These are phyloP conservation scores for Petrolisthes manimaculis DNA, from an alignment of 2,888 invertebrate species.

Conservation along the genomic window DNA sequence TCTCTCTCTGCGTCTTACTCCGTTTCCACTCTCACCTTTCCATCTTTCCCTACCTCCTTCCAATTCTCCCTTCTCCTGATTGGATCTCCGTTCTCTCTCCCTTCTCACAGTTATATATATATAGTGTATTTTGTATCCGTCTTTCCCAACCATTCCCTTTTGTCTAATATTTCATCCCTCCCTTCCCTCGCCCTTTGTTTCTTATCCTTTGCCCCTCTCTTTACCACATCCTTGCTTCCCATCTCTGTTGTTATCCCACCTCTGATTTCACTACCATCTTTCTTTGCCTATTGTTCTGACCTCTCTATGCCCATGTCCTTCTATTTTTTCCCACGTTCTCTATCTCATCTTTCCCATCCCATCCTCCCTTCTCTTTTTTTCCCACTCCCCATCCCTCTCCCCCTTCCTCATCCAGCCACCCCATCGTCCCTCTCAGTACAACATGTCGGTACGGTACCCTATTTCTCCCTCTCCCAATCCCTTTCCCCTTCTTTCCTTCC, in stretches of 20 bases:
- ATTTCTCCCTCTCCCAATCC: neutral
- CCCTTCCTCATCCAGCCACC: neutral
- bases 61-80: neutral
- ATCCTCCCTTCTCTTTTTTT: neutral
- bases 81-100: neutral
- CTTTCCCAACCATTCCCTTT: neutral
- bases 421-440: neutral
- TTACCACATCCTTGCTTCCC: neutral
- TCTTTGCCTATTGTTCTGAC: neutral
- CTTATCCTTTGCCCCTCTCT: neutral
- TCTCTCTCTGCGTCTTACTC: neutral
- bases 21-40: neutral
- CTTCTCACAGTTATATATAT: no score
- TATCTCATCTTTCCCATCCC: neutral
- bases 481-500: neutral
- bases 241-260: neutral
- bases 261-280: neutral
- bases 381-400: neutral
- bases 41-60: neutral
- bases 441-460: neutral
- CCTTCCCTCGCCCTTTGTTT: neutral
- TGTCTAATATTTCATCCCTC: neutral
- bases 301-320: neutral
- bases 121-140: no score
- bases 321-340: neutral